These are phyloP conservation scores for Oreotrochilus melanogaster DNA, from an alignment of 2,113 vertebrate genomes.

Conservation along the genomic window DNA sequence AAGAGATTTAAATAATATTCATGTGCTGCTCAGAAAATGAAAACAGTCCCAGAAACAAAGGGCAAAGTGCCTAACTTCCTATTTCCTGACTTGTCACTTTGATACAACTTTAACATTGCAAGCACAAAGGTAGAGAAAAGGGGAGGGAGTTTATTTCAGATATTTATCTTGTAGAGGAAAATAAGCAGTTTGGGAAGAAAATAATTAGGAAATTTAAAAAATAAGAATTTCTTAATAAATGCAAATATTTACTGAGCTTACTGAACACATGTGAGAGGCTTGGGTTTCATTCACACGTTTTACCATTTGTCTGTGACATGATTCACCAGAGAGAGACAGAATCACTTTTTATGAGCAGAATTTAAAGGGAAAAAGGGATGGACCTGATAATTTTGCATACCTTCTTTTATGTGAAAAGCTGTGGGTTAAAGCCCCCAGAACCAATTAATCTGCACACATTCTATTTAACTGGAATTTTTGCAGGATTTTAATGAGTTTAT, in stretches of 20 bases:
- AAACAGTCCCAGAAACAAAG: neutral
- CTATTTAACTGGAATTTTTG: neutral
- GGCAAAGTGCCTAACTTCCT: neutral
- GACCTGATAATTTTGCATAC: neutral
- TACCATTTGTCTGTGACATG: too few species aligned
- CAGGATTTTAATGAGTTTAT: neutral
- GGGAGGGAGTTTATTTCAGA: neutral
- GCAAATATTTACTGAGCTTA: neutral
- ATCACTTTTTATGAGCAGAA: neutral
- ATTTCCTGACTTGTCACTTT: neutral
- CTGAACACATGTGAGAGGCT: neutral
- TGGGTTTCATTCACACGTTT: neutral
- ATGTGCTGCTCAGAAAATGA: neutral
- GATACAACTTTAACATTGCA: neutral
- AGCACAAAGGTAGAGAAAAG: neutral
- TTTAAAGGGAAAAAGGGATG: neutral
- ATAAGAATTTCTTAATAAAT: neutral
- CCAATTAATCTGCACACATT: neutral
- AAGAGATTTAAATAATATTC: neutral
- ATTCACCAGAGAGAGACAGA: neutral
- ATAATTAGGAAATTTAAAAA: neutral
- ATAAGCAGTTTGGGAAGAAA: neutral
- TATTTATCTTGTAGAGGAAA: neutral
- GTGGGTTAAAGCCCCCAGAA: neutral
- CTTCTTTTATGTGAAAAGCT: neutral